Base-by-base conservation (phyloP, 2,797 vertebrate species). In the Gadopsis bispinosus region DNA sequence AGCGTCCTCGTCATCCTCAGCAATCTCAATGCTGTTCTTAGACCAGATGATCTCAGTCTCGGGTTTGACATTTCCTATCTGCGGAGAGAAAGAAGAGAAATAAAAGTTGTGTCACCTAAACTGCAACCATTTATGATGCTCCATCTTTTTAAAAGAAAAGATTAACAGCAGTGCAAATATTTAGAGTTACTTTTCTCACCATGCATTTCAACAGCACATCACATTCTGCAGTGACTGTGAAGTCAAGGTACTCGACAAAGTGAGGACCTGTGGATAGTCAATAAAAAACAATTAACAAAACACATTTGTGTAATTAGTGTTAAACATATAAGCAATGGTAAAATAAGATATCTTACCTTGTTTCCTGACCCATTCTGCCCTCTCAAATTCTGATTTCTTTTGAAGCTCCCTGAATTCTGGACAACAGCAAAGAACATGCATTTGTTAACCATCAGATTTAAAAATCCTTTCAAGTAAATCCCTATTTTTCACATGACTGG, bases 341-440 rank as follows among this genome's bases (percentile, higher is more conserved):
- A 48, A 41, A n/a, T 59, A 19, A 33, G 29, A 70, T 19, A 2
- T 8, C 50, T 92, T 91, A 98, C 98, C 98, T 98, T 99, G 98
- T 92, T 97, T 99, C 84, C 98, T 96, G 91, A 97, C 94, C 97
- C 97, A 99, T 92, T 99, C 98, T 84, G 97, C 96, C 64, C 95
- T 95, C 88, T 97, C 97, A 94, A 99, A 99, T 81, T 98, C 96
- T 43, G 98, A 97, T 94, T 99, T 97, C 93, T 97, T 98, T 88
- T 96, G 96, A 84, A 99, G 94, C 86, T 95, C 96, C 86, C 96
- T 97, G 93, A 99, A 99, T 83, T 99, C 98, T 99, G 87, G 50
- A 84, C 12, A 85, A 58, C 0, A 13, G 7, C 14, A 81, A 73
- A 82, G 11, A 73, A 75, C 54, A 48, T 1, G 20, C 10, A 17